A percentile compares a stretch with the other conserved stretches of the same genome.
These are phyloP conservation scores for Trachelipus rathkii DNA, from an alignment of 1,140 invertebrate species.

Conservation along the genomic window DNA sequence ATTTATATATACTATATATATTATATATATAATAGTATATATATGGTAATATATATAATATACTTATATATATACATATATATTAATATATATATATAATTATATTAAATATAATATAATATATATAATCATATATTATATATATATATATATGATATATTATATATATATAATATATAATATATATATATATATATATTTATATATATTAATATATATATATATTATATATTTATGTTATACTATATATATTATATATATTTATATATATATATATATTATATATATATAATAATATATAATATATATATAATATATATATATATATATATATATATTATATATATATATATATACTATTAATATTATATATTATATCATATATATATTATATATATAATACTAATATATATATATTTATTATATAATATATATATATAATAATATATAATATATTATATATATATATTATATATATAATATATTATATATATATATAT, in stretches of 20 bases:
- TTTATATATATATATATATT: constrained; percentile 22
- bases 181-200: constrained; percentile 24
- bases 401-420: constrained; percentile 28
- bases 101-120: constrained; percentile 7
- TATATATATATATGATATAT: constrained; percentile 14
- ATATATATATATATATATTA: constrained; percentile 18
- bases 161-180: constrained; percentile 30
- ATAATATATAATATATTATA: constrained; percentile 8
- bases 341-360: not conserved
- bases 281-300: constrained; percentile 27
- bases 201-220: constrained; percentile 12
- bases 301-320: constrained; percentile 24
- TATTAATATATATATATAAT: constrained; percentile 18
- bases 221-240: constrained; percentile 6
- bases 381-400: constrained; percentile 14
- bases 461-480: constrained; percentile 9
- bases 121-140: not conserved
- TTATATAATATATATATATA: constrained; percentile 27
- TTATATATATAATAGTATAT: constrained; percentile 21
- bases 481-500: not conserved
- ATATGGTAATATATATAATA: constrained; percentile 30
- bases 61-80: constrained; percentile 26
- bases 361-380: no score
- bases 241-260: not conserved
- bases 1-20: not conserved